Evolutionary conservation across 2,888 invertebrate genomes (phyloP), one percentile per base, ranked within the genome.

Genomic region (Ommatoiulus sabulosus): DNA sequence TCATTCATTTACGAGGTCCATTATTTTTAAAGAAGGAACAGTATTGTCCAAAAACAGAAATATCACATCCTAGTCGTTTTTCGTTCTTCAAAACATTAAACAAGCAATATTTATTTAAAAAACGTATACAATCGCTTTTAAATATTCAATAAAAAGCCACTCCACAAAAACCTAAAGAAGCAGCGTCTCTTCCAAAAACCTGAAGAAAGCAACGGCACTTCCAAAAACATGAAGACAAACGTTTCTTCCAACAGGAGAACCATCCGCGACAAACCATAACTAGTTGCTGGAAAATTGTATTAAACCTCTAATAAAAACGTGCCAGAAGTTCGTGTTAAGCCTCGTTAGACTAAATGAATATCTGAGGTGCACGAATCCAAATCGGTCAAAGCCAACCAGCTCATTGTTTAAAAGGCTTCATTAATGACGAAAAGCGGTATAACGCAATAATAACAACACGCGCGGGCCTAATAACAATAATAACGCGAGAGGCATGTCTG

Each of bases 391-490:
- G 52, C 63, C 63, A 63, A 17, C 63, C 63, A 63, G 63, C 17
- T 63, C 20, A 63, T 20, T n/a, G 63, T 63, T 63, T 63, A 63
- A 63, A 63, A 63, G 63, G 63, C 63, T 63, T 63, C 63, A 24
- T 35, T 80, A 80, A 80, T 80, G 80, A 35, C 8, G 35, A 80
- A 80, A 24, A 24, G 80, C 80, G 80, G 80, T 80, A 35, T 24
- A 80, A 80, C 80, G 35, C 80, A 80, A 80, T 80, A 80, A 80
- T 24, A 80, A 24, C 80, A 80, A 80, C 24, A 80, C 80, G 24
- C 80, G 35, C 12, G 80, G 80, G 80, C 80, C 35, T 80, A 80
- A 80, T 80, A 80, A 80, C 80, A 80, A 80, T 80, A 80, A 80
- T 80, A 80, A 80, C 24, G 35, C 80, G 35, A 80, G 80, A 80